Base-by-base conservation (phyloP, 2,888 invertebrate genomes). In the Acanthosepion pharaonis region DNA sequence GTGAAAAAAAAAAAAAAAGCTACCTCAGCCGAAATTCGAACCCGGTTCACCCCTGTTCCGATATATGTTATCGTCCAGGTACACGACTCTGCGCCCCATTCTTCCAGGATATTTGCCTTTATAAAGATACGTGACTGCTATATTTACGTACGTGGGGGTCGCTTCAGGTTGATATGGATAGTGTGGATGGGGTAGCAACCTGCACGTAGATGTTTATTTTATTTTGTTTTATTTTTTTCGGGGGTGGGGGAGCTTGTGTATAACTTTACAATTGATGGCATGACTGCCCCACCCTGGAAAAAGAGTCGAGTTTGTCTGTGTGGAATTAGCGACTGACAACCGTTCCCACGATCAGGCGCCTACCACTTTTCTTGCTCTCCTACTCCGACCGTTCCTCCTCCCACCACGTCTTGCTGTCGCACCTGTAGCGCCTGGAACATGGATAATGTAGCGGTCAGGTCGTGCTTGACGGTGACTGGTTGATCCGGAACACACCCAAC, bases 201-300 rank as follows among this genome's bases (percentile, higher is more conserved):
- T 78, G 78, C 78, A 33, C 78, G n/a, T 78, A 33, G n/a, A 78
- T 78, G 9, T 11, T n/a, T 78, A 15, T 33, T 78, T 78, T 78
- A 33, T 78, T 15, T 78, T 78, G 11, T 78, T 78, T 42, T 42
- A 42, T 42, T 42, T 42, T 42, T 42, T 42, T 42, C 42, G 42
- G 42, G 42, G 42, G 42, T 0, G 1, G 42, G 42, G 42, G 42
- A 42, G n/a, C 78, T 33, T n/a, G 78, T n/a, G 78, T 78, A 78
- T 78, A n/a, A n/a, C n/a, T 78, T 78, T 78, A 78, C 78, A 78
- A 78, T 78, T 78, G 78, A 78, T 78, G 78, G n/a, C 78, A 78
- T 33, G n/a, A 18, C n/a, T 78, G 78, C 78, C 78, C n/a, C n/a
- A 9, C 78, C 78, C n/a, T 78, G 78, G 78, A n/a, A 33, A n/a